Conservation (phyloP, 2,888 invertebrate genomes). For the Netelia fuscicornis region DNA sequence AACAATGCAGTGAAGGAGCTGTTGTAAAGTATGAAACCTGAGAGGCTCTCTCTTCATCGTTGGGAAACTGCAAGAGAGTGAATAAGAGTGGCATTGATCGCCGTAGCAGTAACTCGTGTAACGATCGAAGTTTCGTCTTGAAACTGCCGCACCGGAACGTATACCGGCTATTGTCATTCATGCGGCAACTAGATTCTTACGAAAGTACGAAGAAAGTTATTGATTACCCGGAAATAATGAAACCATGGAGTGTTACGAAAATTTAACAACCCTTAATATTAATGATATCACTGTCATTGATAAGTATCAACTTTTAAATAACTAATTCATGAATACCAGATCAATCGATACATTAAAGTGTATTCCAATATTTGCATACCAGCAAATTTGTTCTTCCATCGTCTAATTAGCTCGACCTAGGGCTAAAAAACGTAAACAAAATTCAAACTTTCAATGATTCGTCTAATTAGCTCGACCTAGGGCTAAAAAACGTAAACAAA, state of each 20-base stretch:
- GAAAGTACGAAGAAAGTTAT: not conserved
- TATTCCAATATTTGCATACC: not conserved
- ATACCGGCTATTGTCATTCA: slow-evolving; percentile 25
- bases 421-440: not conserved
- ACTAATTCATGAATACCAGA: not conserved
- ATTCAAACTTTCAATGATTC: not conserved
- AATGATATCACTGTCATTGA: not conserved
- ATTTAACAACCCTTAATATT: not conserved
- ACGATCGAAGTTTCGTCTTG: slow-evolving; percentile 50
- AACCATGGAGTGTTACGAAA: not conserved
- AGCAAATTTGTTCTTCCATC: not conserved
- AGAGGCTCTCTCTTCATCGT: slow-evolving; percentile 46
- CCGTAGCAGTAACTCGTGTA: slow-evolving; percentile 29
- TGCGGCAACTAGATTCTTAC: not conserved
- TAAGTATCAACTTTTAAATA: not conserved
- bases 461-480: not conserved
- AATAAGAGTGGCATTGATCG: slow-evolving; percentile 44
- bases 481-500: not conserved
- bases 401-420: not conserved
- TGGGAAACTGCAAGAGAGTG: not conserved
- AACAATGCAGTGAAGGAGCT: slow-evolving; percentile 53
- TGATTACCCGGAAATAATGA: not conserved
- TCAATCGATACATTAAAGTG: not conserved
- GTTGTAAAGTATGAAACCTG: slow-evolving; percentile 49
- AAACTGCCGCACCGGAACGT: slow-evolving; percentile 27